A percentile compares a stretch with the other conserved stretches of the same genome.
phyloP scores from a whole-genome alignment of 1,140 invertebrate genomes.

The Thaumetopoea pityocampa region DNA sequence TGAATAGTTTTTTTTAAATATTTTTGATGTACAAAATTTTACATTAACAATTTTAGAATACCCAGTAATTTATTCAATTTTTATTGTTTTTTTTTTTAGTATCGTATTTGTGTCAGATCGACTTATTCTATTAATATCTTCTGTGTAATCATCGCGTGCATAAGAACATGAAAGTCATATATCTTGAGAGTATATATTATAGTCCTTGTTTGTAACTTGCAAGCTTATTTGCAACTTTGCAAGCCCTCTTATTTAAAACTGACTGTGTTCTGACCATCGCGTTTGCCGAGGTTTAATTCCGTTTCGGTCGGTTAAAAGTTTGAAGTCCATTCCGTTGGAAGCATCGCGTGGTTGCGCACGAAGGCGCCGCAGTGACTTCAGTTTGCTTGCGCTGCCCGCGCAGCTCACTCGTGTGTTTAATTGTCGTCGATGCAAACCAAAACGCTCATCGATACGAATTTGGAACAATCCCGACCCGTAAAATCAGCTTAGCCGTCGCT shows the following conservation, averaged over 20 bases:
- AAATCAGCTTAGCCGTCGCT: constrained; percentile 62
- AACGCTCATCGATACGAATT: constrained; percentile 55
- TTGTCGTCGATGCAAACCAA: constrained; percentile 27
- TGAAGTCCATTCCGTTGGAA: constrained; percentile 63
- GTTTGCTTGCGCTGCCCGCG: constrained; percentile 69
- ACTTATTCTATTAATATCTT: constrained; percentile 3
- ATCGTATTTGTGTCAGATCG: too few species aligned
- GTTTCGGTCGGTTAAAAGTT: constrained; percentile 61
- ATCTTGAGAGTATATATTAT: constrained; percentile 55
- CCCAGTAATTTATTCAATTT: too few species aligned
- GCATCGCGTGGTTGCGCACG: constrained; percentile 57
- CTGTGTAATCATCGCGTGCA: constrained; percentile 44
- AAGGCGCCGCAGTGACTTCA: constrained; percentile 59
- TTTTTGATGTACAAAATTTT: too few species aligned
- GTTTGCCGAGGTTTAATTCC: constrained; percentile 24
- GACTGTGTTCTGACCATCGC: constrained; percentile 9
- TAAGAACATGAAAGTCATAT: constrained; percentile 51
- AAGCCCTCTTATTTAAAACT: constrained; percentile 42
- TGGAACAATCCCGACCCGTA: constrained; percentile 64
- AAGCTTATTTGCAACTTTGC: constrained; percentile 61
- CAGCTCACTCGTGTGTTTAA: constrained; percentile 58
- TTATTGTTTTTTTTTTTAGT: too few species aligned
- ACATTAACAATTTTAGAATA: too few species aligned
- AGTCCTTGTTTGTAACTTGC: constrained; percentile 55
- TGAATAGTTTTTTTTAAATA: too few species aligned